phyloP scores from a whole-genome alignment of 2,888 invertebrate genomes.

The Rotaria socialis region DNA sequence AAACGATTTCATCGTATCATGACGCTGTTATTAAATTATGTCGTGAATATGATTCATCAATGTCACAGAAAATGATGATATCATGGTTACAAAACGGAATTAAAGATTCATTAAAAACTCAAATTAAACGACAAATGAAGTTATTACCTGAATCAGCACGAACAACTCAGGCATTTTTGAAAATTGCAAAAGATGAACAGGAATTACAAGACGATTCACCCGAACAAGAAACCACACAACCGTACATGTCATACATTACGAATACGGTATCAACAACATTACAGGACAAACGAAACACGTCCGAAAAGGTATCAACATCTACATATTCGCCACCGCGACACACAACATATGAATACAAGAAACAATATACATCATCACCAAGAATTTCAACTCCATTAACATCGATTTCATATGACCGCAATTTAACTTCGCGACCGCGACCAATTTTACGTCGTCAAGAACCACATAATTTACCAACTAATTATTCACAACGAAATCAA shows the following conservation, averaged over 20 bases:
- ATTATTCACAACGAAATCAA: too few species aligned
- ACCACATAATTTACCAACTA: too few species aligned
- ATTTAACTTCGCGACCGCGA: too few species aligned
- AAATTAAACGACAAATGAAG: not conserved
- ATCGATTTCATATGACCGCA: too few species aligned
- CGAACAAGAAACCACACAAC: not conserved
- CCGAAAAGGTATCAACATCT: too few species aligned
- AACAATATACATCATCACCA: too few species aligned
- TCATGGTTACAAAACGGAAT: not conserved
- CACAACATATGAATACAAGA: too few species aligned
- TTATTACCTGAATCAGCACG: not conserved
- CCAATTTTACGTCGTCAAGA: too few species aligned
- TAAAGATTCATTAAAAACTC: not conserved
- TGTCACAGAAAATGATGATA: constrained; percentile 3
- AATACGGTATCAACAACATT: not conserved
- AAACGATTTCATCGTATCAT: not conserved
- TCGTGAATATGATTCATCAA: not conserved
- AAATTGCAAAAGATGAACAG: constrained; percentile 6
- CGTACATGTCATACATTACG: not conserved
- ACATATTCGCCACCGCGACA: too few species aligned
- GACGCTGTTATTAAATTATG: not conserved
- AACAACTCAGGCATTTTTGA: not conserved
- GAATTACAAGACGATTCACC: not conserved
- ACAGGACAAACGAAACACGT: not conserved
- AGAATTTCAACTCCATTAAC: too few species aligned